Base-by-base conservation (phyloP, 2,113 vertebrate species). In the Riparia riparia region DNA sequence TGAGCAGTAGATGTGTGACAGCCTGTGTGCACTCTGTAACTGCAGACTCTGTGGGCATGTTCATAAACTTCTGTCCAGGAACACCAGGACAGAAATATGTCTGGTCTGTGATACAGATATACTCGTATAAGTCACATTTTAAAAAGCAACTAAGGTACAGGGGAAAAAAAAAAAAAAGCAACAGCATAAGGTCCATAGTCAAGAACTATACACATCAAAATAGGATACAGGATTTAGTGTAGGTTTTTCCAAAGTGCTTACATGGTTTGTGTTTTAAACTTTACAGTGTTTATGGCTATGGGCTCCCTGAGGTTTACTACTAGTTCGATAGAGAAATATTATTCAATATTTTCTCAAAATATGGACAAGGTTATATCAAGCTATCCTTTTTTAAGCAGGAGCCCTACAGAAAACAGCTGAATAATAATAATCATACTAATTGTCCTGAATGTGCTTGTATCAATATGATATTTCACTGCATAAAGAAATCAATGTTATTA, bases 401-500 rank as follows among this genome's bases (percentile, higher is more conserved):
- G 17, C 45, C 31, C 53, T 74, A 44, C 26, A 78, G 50, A 77
- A 77, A 63, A 39, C 18, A 79, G 61, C 61, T 72, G 47, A 95
- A 60, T 61, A 89, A 74, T 61, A 89, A 74, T 78, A 78, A 45
- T 45, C 2, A 1, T 71, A 21, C 17, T 72, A 91, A 95, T 84
- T 49, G 41, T 49, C 9, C 22, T 58, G 45, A 72, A 39, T 85
- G 51, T 74, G 77, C n/a, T 79, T 84, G 49, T 93, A 84, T 71
- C 86, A 93, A 60, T 91, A 89, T 53, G 61, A 28, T 91, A 71
- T 76, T 90, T 79, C 53, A 63, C 69, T 89, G 63, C 53, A 42
- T 50, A 89, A 84, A 68, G n/a, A 68, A 81, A 94, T 79, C 60
- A 73, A 60, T 87, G 58, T 49, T 91, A 76, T 93, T 95, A 5